Evolutionary conservation across 2,888 invertebrate genomes (phyloP), one percentile per base, ranked within the genome.

Genomic region (Limnephilus rhombicus): DNA sequence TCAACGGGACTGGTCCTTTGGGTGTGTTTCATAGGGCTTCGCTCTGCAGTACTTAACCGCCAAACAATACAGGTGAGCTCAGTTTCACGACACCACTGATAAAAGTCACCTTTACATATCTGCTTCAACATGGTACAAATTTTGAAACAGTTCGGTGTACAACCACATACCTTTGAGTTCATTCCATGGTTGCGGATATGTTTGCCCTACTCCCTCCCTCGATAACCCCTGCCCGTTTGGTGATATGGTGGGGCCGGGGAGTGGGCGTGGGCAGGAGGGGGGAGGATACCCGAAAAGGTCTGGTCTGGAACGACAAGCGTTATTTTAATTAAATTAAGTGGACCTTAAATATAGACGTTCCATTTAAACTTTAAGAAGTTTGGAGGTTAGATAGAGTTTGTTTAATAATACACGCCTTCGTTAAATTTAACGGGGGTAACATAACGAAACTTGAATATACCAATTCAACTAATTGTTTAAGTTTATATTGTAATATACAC

Each of bases 321-420:
- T 68, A 68, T 68, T 68, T 68, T 68, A 68, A 68, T 68, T 68
- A 68, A 68, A 68, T 68, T 68, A 68, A 68, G 68, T 68, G 68
- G 68, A 68, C 68, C 68, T n/a, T 68, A 68, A 68, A 68, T 68
- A 68, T 24, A 68, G 68, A 68, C 68, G 68, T 68, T n/a, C 68
- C 68, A 68, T 68, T 68, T 68, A 68, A 68, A 68, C 68, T 68
- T 68, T 68, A 68, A 68, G 68, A 68, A 68, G 68, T 68, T 68
- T 68, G 68, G 68, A 68, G 68, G 68, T 68, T 68, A 24, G 9
- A 68, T 68, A 9, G 68, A n/a, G 68, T 68, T 68, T 68, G 68
- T 68, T 68, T 68, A 68, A 68, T 68, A 68, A 68, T 68, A 68
- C 68, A 68, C 24, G 68, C 68, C 68, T 68, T 68, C 68, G 68